phyloP scores from a whole-genome alignment of 92 coral and sea anemone genomes.

The Nematostella vectensis region DNA sequence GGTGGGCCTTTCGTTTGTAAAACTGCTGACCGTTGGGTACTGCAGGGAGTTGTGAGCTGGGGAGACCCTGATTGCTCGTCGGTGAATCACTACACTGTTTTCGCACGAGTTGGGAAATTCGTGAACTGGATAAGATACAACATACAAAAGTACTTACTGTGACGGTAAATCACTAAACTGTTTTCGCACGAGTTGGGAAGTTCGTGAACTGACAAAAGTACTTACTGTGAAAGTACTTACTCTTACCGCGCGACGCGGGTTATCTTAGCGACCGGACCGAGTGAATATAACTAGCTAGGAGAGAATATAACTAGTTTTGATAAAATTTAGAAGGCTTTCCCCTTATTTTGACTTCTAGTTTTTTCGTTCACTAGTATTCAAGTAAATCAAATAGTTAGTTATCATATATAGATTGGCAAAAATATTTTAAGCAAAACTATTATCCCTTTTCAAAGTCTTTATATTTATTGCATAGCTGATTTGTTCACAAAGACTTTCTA shows the following conservation, averaged over 20 bases:
- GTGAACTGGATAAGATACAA: constrained; percentile 52
- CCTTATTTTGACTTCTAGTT: too few relatives aligned
- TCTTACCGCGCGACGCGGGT: constrained; percentile 11
- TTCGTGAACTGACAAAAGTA: constrained; percentile 58
- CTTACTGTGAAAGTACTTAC: constrained; percentile 13
- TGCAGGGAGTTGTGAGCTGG: constrained; percentile 90
- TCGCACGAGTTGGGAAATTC: constrained; percentile 61
- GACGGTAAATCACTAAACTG: constrained; percentile 63
- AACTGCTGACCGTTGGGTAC: constrained; percentile 67
- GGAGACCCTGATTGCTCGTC: constrained; percentile 85
- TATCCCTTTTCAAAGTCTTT: too few relatives aligned
- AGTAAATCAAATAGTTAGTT: too few relatives aligned
- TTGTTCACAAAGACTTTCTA: too few relatives aligned
- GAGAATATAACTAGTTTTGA: too few relatives aligned
- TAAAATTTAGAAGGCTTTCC: too few relatives aligned
- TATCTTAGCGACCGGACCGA: not conserved
- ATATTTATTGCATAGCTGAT: too few relatives aligned
- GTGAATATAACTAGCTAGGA: too few relatives aligned
- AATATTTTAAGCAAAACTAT: too few relatives aligned
- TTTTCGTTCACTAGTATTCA: too few relatives aligned
- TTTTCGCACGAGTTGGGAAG: constrained; percentile 63
- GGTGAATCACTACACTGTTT: constrained; percentile 65
- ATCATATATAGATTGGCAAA: too few relatives aligned
- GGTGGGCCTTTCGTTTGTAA: constrained; percentile 87
- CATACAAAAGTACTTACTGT: constrained; percentile 15